Percentiles rank a stretch among this genome's conserved stretches.
phyloP scores from a whole-genome alignment of 2,113 vertebrate species.

The Acinonyx jubatus region DNA sequence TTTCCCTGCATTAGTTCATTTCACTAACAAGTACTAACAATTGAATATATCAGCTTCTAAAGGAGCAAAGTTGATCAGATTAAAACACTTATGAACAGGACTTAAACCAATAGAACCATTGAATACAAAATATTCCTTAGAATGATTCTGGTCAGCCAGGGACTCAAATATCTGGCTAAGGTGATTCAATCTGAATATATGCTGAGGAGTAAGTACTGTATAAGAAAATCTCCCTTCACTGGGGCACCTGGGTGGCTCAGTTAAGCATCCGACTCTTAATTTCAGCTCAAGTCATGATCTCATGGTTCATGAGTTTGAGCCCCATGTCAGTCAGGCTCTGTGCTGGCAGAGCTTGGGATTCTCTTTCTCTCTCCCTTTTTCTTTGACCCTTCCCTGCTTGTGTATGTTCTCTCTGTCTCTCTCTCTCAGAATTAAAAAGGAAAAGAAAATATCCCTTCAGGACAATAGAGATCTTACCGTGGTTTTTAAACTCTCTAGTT shows the following conservation, averaged over 20 bases:
- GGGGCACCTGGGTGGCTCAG: too few species aligned
- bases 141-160: not conserved
- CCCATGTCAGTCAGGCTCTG: too few species aligned
- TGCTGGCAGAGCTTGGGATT: too few species aligned
- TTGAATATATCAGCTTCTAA: not conserved
- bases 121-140: not conserved
- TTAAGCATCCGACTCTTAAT: too few species aligned
- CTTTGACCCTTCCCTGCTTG: too few species aligned
- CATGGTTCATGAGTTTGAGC: too few species aligned
- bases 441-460: too few species aligned
- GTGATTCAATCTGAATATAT: not conserved
- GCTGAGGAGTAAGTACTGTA: not conserved
- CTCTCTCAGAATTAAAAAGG: too few species aligned
- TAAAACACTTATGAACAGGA: not conserved
- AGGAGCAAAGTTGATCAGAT: not conserved
- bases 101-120: not conserved
- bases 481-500: not conserved
- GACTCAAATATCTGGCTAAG: not conserved
- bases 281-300: too few species aligned
- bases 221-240: not conserved
- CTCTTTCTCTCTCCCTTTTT: too few species aligned
- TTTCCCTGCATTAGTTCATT: not conserved
- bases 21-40: not conserved
- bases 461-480: not conserved
- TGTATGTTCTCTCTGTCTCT: too few species aligned